Evolutionary conservation across 2,888 invertebrate species (phyloP).

Genomic region (Cryptocephalus primarius): DNA sequence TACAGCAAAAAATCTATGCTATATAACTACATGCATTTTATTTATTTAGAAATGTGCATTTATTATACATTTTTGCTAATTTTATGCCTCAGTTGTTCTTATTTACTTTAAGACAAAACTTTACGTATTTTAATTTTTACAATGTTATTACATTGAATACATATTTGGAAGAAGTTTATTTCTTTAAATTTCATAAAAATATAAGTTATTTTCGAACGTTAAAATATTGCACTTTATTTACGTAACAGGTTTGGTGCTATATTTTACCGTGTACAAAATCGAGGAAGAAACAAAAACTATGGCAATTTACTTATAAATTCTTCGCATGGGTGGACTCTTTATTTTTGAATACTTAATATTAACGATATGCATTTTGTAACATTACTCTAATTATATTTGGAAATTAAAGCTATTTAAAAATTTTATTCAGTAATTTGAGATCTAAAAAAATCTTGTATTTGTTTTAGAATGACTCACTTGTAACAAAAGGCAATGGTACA

Average conservation of each 20-base stretch:
- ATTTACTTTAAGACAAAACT: constrained; percentile 19
- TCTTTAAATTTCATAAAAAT: constrained; percentile 31
- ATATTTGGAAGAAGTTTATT: constrained; percentile 31
- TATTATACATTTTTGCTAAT: constrained; percentile 30
- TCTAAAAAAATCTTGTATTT: constrained; percentile 13
- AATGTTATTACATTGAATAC: constrained; percentile 34
- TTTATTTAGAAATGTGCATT: constrained; percentile 37
- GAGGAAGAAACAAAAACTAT: constrained; percentile 17
- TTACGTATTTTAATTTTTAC: constrained; percentile 36
- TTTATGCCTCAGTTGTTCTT: constrained; percentile 19
- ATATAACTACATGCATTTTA: constrained; percentile 31
- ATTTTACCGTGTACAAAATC: constrained; percentile 18
- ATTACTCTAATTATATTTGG: constrained; percentile 26
- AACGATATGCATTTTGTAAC: constrained; percentile 34
- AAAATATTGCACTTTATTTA: constrained; percentile 33
- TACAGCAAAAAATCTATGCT: constrained; percentile 31
- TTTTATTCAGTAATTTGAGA: constrained; percentile 15
- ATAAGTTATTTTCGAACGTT: constrained; percentile 24
- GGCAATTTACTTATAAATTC: constrained; percentile 18
- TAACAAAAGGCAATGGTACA: not conserved
- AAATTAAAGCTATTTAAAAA: constrained; percentile 29
- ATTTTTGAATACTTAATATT: constrained; percentile 27
- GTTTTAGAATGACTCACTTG: constrained; percentile 7
- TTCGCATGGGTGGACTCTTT: constrained; percentile 28
- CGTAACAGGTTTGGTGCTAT: constrained; percentile 17